Conservation (phyloP, 2,113 vertebrate genomes). For the Atherinomorus stipes region DNA sequence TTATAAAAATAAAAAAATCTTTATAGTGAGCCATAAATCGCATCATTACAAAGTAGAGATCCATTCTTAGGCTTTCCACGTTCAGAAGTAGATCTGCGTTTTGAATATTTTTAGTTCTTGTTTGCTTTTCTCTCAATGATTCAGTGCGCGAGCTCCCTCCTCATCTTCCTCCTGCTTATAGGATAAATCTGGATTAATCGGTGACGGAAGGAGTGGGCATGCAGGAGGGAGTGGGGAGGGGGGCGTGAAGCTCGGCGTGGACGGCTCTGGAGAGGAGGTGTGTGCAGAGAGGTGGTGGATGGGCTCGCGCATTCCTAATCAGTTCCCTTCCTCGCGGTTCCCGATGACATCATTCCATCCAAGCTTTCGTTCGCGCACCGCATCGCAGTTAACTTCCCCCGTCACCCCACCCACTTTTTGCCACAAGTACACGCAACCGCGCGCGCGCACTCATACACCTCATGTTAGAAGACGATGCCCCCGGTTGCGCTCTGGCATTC, state of each 20-base stretch:
- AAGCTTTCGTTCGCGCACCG: constrained; percentile 61
- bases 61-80: constrained; percentile 1
- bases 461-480: constrained; percentile 26
- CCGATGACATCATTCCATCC: constrained; percentile 84
- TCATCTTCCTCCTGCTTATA: constrained; percentile 46
- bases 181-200: constrained; percentile 68
- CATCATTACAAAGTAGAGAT: background rate
- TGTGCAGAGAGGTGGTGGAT: background rate
- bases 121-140: constrained; percentile 65
- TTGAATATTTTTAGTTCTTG: constrained; percentile 43
- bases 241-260: constrained; percentile 44
- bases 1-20: background rate
- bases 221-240: constrained; percentile 5
- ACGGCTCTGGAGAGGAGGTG: constrained; percentile 55
- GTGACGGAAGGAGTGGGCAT: constrained; percentile 70
- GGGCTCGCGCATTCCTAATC: constrained; percentile 58
- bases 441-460: constrained; percentile 24
- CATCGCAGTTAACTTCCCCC: constrained; percentile 69
- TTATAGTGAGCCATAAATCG: background rate
- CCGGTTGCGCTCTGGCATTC: constrained; percentile 20
- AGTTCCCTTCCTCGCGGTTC: constrained; percentile 69
- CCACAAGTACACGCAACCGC: constrained; percentile 28
- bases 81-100: constrained; percentile 28
- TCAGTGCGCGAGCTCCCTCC: constrained; percentile 46
- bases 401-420: constrained; percentile 68